Percentiles rank a stretch among this genome's conserved stretches.
Conservation (phyloP, 2,113 vertebrate genomes). For the Nesoenas mayeri region DNA sequence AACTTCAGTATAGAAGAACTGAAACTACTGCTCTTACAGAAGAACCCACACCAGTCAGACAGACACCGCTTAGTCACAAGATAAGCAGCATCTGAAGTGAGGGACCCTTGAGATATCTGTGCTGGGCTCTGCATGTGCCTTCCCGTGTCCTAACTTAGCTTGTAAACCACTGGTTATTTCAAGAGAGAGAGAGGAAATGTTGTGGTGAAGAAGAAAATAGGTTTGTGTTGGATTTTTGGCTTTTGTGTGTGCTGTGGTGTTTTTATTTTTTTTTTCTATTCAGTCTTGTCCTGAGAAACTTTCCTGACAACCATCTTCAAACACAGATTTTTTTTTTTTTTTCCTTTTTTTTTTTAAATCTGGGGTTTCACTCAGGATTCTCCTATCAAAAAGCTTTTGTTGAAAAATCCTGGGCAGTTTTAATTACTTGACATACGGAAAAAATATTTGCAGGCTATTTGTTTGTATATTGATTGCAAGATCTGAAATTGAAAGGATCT, state of each 20-base stretch:
- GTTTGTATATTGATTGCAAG: not conserved
- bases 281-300: not conserved
- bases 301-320: not conserved
- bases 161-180: not conserved
- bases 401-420: not conserved
- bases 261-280: not conserved
- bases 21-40: not conserved
- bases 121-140: not conserved
- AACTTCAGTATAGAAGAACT: not conserved
- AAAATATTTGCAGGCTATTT: not conserved
- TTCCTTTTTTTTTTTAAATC: not conserved
- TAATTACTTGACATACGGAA: not conserved
- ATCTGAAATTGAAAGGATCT: not conserved
- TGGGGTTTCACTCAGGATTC: fast-evolving
- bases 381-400: not conserved
- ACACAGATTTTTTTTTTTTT: too few species aligned
- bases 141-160: fast-evolving
- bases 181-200: not conserved
- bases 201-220: not conserved
- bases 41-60: not conserved
- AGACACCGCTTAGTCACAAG: not conserved
- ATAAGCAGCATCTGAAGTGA: not conserved
- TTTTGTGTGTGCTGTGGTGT: too few species aligned
- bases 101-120: not conserved
- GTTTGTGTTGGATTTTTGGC: too few species aligned